Conservation (phyloP, 64 coral and sea anemone species). For the Astreopora myriophthalma region DNA sequence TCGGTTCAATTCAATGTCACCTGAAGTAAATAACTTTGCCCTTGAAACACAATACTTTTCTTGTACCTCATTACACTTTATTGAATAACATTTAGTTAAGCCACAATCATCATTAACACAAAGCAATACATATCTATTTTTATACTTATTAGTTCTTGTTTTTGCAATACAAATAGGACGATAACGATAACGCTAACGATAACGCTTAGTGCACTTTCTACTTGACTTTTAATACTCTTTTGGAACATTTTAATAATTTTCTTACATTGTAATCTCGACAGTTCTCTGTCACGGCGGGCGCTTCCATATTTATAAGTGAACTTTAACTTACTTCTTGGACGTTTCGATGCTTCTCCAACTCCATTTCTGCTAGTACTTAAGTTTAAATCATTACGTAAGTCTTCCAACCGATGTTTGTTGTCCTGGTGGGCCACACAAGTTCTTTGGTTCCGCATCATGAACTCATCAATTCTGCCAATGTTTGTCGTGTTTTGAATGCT, state of each 20-base stretch:
- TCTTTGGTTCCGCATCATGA: constrained; percentile 13
- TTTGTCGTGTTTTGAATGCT: background rate
- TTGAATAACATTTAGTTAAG: background rate
- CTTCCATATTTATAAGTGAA: too few species aligned
- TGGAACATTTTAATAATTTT: too few species aligned
- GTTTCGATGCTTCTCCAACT: too few species aligned
- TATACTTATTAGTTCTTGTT: background rate
- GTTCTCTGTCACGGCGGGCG: too few species aligned
- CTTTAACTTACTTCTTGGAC: too few species aligned
- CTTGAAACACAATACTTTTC: background rate
- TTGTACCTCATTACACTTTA: background rate
- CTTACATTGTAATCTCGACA: too few species aligned
- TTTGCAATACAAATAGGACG: background rate
- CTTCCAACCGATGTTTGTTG: constrained; percentile 9
- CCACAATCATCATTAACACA: background rate
- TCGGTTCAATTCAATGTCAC: background rate
- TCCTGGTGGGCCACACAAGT: background rate
- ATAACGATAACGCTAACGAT: too few species aligned
- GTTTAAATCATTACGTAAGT: background rate
- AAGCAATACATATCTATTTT: background rate
- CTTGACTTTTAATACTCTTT: too few species aligned
- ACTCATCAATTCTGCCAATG: background rate
- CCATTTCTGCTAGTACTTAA: too few species aligned
- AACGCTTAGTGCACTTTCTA: too few species aligned
- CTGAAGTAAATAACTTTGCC: background rate